These are phyloP conservation scores for Columba guinea DNA, from an alignment of 2,797 vertebrate species.

Conservation along the genomic window DNA sequence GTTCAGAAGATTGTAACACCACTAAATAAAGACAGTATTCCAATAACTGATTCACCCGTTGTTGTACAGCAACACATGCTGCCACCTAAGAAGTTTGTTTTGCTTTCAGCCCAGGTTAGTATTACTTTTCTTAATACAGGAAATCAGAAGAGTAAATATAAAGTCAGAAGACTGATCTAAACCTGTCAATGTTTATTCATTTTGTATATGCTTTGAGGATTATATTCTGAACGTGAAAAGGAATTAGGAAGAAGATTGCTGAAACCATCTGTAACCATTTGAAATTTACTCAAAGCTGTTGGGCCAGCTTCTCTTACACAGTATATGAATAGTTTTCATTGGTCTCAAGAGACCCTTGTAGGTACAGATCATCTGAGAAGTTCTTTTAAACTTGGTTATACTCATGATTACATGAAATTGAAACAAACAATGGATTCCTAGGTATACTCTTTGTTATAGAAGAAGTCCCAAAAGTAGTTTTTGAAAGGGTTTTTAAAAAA, in stretches of 20 bases:
- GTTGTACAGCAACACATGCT: constrained; percentile 94
- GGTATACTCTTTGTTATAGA: neutral
- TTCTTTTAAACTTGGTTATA: neutral
- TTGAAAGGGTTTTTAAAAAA: neutral
- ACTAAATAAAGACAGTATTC: constrained; percentile 90
- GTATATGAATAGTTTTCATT: neutral
- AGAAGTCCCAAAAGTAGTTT: rapidly evolving
- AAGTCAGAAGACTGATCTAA: neutral
- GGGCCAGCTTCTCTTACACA: neutral
- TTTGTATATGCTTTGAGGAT: neutral
- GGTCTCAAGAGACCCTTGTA: neutral
- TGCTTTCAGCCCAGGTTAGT: constrained; percentile 95
- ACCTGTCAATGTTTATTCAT: neutral
- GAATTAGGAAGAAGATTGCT: neutral
- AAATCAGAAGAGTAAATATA: neutral
- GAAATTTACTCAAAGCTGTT: neutral
- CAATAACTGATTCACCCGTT: constrained; percentile 90
- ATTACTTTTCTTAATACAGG: neutral
- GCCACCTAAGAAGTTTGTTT: constrained; percentile 91
- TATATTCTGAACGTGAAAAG: neutral
- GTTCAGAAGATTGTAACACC: constrained; percentile 85
- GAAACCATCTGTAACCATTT: neutral
- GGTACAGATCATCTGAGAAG: neutral
- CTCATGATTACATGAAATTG: neutral
- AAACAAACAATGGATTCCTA: neutral